Conservation (phyloP, 2,113 vertebrate genomes). For the Cyphomyrus discorhynchus region DNA sequence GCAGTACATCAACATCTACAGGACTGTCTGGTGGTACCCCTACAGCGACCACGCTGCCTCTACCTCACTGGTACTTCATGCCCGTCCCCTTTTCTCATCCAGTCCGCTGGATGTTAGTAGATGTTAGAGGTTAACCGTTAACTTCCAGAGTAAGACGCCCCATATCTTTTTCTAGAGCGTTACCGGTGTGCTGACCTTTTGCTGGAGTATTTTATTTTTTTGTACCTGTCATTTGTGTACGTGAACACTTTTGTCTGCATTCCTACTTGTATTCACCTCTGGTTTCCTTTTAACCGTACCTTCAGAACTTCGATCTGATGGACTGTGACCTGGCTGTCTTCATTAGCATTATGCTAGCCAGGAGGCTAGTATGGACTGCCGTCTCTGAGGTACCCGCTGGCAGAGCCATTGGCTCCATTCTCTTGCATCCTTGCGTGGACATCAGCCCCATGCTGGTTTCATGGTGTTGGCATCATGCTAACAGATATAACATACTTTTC, state of each 20-base stretch:
- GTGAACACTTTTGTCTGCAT: neutral
- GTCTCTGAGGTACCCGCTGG: slow-evolving; percentile 77
- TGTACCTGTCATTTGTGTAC: neutral
- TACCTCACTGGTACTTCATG: slow-evolving; percentile 79
- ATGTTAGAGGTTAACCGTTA: neutral
- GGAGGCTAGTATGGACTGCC: slow-evolving; percentile 93
- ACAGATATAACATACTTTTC: neutral
- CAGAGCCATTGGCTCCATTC: neutral
- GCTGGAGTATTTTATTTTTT: neutral
- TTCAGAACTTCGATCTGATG: slow-evolving; percentile 95
- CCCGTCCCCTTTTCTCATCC: neutral
- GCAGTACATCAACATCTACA: slow-evolving; percentile 98
- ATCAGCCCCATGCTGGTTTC: no score
- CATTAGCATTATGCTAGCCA: slow-evolving; percentile 94
- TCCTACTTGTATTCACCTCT: neutral
- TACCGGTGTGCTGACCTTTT: neutral
- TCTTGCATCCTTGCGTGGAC: neutral
- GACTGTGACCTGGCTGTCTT: slow-evolving; percentile 94
- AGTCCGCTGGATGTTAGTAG: neutral
- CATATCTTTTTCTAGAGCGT: neutral
- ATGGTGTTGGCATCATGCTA: neutral
- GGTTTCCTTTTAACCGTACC: slow-evolving; percentile 37
- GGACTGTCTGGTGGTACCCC: slow-evolving; percentile 98
- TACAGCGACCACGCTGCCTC: slow-evolving; percentile 91
- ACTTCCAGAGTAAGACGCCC: neutral